Percentiles rank a stretch among this genome's conserved stretches.
Conservation (phyloP, 2,113 vertebrate genomes). For the Polyodon spathula region DNA sequence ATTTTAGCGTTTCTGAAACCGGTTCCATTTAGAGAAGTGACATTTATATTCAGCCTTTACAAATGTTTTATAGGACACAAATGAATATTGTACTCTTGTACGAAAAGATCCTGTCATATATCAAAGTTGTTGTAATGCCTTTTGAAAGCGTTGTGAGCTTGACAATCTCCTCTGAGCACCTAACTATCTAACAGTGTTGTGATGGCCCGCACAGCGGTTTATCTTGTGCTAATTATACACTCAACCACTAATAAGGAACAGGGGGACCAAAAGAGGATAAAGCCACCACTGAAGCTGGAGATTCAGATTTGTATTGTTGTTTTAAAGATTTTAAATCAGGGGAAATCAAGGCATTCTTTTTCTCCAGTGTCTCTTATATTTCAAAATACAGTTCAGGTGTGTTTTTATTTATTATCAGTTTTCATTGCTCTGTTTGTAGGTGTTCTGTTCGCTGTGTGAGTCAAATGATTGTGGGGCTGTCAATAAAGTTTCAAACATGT, state of each 20-base stretch:
- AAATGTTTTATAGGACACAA: no score
- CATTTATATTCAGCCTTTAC: no score
- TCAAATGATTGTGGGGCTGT: conserved; percentile 45
- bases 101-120: no score
- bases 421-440: conserved; percentile 41
- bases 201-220: neutral
- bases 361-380: neutral
- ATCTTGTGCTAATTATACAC: neutral
- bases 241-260: neutral
- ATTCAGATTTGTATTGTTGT: neutral
- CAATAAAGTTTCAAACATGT: conserved; percentile 55
- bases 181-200: neutral
- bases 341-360: neutral
- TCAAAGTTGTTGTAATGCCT: no score
- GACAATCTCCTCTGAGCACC: neutral
- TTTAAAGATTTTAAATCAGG: neutral
- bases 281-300: neutral
- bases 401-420: conserved; percentile 23
- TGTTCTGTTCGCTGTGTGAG: conserved; percentile 41
- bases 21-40: no score
- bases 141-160: neutral
- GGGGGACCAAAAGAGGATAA: neutral
- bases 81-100: no score
- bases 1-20: no score
- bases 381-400: neutral